Conservation (phyloP, 2,797 vertebrate genomes). For the Spinibarbus caldwelli region DNA sequence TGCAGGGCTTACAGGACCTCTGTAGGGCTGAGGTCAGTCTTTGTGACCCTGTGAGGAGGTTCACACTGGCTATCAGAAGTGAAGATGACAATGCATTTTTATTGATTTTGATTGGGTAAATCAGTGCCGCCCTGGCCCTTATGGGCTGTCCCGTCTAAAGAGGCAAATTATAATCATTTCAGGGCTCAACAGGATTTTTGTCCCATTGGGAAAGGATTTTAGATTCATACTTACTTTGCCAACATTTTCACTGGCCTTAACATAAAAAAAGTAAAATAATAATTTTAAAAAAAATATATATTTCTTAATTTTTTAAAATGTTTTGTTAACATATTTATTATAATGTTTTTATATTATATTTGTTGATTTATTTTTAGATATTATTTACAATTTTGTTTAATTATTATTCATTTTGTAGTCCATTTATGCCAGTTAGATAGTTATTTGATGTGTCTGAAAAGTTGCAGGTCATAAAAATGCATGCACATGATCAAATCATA, state of each 20-base stretch:
- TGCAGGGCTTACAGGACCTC: conserved; percentile 90
- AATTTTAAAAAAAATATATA: no score
- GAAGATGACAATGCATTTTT: no score
- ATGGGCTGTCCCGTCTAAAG: not conserved
- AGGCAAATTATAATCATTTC: no score
- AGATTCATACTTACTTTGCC: no score
- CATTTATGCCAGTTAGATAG: not conserved
- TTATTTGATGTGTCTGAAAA: not conserved
- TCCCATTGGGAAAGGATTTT: no score
- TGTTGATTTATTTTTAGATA: not conserved
- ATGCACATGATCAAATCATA: not conserved
- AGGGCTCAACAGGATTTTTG: not conserved
- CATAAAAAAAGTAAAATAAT: no score
- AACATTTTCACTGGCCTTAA: no score
- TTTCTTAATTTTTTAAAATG: not conserved
- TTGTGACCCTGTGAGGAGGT: no score
- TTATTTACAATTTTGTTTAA: not conserved
- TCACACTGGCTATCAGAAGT: no score
- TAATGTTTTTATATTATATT: not conserved
- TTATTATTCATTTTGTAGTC: not conserved
- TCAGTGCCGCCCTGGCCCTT: not conserved
- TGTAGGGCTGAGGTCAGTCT: conserved; percentile 88
- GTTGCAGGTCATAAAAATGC: not conserved
- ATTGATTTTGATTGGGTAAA: not conserved
- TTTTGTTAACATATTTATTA: not conserved